Evolutionary conservation across 2,113 vertebrate species (phyloP), one percentile per base, ranked within the genome.

Genomic region (Myotis yumanensis): DNA sequence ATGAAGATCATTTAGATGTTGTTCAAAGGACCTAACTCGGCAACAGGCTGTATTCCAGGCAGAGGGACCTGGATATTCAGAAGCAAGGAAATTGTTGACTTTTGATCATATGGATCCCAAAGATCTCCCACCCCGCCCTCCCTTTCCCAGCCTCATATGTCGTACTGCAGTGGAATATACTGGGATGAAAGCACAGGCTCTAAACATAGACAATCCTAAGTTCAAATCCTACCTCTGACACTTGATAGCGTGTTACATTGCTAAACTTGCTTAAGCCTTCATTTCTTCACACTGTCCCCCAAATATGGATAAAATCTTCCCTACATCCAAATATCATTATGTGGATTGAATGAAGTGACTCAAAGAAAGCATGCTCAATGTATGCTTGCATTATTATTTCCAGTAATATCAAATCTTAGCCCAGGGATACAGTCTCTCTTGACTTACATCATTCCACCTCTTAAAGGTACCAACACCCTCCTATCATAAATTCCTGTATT

Each of bases 91-190:
- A 23, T 28, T 86, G 10, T 35, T 83, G 88, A 62, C 37, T 85
- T 83, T 54, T 28, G 72, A 73, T 14, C 66, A 15, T 9, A 1
- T 43, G 0, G 15, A 10, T 91, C 28, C n/a, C 43, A 37, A 72
- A 62, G 14, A 17, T 30, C 64, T 83, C 4, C 15, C 32, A 37
- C 17, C 23, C 22, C 16, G 37, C 5, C 4, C 16, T 15, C 12
- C 3, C 3, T 30, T 72, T 40, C 79, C 40, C n/a, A 9, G 9
- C 12, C 22, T 71, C 52, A 4, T 8, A 1, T 0, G 6, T 48
- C 22, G 0, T 35, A 18, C n/a, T 2, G 1, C 23, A 23, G 37
- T 72, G 2, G 64, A 17, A 66, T 5, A 1, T 5, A 20, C 2
- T 48, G 25, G 11, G 35, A 18, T 43, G 40, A 69, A 93, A 85